Percentiles rank a stretch among this genome's conserved stretches.
phyloP scores from a whole-genome alignment of 1,140 invertebrate species.

The Orius laevigatus region DNA sequence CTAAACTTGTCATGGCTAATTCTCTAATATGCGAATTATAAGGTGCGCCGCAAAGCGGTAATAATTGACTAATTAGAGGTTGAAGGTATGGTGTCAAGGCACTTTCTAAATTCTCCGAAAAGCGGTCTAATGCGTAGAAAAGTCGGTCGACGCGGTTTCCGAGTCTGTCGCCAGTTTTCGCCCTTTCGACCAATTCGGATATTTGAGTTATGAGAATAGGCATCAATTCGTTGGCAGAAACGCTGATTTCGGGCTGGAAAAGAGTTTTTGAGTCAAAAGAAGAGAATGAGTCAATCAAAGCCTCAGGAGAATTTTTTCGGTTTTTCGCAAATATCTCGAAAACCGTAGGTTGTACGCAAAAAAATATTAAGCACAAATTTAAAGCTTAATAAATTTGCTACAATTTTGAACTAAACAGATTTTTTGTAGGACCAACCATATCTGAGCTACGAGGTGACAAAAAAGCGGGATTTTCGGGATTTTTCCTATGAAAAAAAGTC shows the following conservation, averaged over 20 bases:
- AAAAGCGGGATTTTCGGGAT: too few species aligned
- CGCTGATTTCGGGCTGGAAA: slow-evolving; percentile 44
- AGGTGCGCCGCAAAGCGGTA: slow-evolving; percentile 38
- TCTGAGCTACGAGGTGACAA: too few species aligned
- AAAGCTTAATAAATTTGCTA: too few species aligned
- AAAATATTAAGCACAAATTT: too few species aligned
- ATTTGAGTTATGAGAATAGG: slow-evolving; percentile 59
- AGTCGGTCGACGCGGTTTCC: slow-evolving; percentile 38
- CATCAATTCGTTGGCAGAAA: slow-evolving; percentile 49
- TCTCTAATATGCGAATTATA: slow-evolving; percentile 41
- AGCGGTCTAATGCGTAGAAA: slow-evolving; percentile 68
- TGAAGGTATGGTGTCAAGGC: slow-evolving; percentile 53
- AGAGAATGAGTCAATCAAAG: too few species aligned
- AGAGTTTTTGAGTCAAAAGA: too few species aligned
- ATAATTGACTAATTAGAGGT: slow-evolving; percentile 49
- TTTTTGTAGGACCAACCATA: too few species aligned
- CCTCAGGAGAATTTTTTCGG: too few species aligned
- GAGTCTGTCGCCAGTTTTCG: slow-evolving; percentile 2
- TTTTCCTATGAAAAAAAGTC: too few species aligned
- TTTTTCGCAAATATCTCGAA: too few species aligned
- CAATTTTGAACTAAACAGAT: too few species aligned
- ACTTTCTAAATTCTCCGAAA: slow-evolving; percentile 60
- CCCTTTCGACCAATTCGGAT: slow-evolving; percentile 31
- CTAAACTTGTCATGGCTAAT: slow-evolving; percentile 49
- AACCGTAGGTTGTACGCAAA: too few species aligned